Percentiles rank a stretch among this genome's conserved stretches.
Evolutionary conservation across 2,797 vertebrate genomes (phyloP).

Genomic region (Bucorvus abyssinicus): DNA sequence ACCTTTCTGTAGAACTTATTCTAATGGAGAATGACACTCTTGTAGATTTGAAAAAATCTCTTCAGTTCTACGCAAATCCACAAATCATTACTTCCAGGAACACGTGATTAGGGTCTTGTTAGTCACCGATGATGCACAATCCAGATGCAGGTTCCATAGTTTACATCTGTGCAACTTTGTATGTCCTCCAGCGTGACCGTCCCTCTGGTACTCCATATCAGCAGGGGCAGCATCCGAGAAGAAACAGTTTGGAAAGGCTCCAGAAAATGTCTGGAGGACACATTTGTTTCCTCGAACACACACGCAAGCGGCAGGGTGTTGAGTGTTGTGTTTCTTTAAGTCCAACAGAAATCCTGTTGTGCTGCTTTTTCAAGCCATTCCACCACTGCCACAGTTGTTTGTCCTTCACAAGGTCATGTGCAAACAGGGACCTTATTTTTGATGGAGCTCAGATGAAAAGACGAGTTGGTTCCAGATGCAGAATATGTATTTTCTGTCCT

Average conservation of each 20-base stretch:
- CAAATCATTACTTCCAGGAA: background rate
- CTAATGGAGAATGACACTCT: background rate
- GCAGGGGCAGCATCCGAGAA: background rate
- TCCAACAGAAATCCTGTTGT: rapidly evolving
- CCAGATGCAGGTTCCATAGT: background rate
- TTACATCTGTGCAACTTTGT: background rate
- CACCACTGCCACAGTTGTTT: rapidly evolving
- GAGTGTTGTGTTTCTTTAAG: background rate
- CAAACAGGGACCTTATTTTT: background rate
- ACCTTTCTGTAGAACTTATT: background rate
- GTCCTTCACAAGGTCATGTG: background rate
- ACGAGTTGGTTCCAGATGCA: background rate
- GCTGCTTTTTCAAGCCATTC: background rate
- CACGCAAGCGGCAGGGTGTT: rapidly evolving
- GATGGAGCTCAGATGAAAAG: rapidly evolving
- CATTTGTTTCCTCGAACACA: background rate
- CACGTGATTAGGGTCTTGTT: background rate
- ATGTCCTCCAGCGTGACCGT: background rate
- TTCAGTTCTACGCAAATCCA: background rate
- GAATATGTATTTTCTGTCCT: background rate
- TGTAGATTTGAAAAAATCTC: background rate
- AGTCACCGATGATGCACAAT: background rate
- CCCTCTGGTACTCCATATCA: background rate
- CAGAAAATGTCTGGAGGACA: background rate
- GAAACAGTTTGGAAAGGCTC: background rate